Percentiles rank a stretch among this genome's conserved stretches.
Evolutionary conservation across 2,888 invertebrate genomes (phyloP).

Genomic region (Megaustenia siamemsis): DNA sequence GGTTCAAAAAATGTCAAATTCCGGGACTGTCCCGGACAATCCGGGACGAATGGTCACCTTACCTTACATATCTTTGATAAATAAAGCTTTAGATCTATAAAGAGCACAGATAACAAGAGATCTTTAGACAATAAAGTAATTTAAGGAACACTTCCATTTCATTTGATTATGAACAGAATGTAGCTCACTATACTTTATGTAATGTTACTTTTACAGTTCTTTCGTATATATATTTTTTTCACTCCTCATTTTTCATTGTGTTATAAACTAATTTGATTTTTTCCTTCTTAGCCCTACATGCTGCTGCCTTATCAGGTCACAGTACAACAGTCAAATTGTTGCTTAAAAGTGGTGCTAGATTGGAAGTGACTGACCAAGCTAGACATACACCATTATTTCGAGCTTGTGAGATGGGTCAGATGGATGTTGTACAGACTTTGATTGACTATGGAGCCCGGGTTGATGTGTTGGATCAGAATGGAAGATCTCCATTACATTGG

Average conservation of each 20-base stretch:
- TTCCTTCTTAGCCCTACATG: constrained; percentile 78
- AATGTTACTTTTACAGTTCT: too few relatives aligned
- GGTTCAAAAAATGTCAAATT: too few relatives aligned
- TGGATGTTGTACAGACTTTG: constrained; percentile 77
- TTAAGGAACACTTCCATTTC: too few relatives aligned
- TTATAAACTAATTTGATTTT: background rate
- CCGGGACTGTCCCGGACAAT: too few relatives aligned
- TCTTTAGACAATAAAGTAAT: too few relatives aligned
- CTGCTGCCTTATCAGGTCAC: constrained; percentile 78
- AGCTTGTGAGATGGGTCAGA: constrained; percentile 79
- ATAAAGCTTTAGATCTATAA: too few relatives aligned
- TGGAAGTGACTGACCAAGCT: constrained; percentile 76
- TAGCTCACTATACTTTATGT: too few relatives aligned
- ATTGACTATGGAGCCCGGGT: constrained; percentile 78
- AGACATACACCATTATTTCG: constrained; percentile 79
- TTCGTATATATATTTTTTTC: background rate
- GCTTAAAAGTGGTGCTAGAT: constrained; percentile 73
- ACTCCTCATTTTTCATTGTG: background rate
- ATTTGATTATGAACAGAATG: too few relatives aligned
- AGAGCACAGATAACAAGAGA: too few relatives aligned
- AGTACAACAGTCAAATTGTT: constrained; percentile 76
- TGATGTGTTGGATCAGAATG: constrained; percentile 78
- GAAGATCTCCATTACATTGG: constrained; percentile 80
- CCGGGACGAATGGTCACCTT: too few relatives aligned
- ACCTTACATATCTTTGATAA: too few relatives aligned